Conservation (phyloP, 2,797 vertebrate species). For the Trachops cirrhosus region DNA sequence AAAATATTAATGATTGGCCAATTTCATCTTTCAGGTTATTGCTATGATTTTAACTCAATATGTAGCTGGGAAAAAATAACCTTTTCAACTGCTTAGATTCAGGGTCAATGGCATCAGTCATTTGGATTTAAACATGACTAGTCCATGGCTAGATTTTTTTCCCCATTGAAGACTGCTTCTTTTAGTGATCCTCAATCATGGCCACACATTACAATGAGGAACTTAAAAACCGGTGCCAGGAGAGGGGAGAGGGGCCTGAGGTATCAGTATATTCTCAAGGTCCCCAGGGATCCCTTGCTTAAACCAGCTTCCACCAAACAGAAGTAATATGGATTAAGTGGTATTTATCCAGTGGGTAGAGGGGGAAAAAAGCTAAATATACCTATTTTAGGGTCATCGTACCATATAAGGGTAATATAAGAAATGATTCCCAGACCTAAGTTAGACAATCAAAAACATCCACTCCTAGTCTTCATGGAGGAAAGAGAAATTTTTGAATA, state of each 20-base stretch:
- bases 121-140: background rate
- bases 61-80: background rate
- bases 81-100: background rate
- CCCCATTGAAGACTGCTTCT: background rate
- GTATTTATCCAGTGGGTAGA: background rate
- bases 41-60: background rate
- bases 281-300: background rate
- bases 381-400: background rate
- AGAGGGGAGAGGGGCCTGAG: background rate
- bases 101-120: background rate
- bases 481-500: background rate
- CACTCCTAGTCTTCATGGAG: background rate
- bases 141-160: background rate
- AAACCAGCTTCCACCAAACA: background rate
- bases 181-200: background rate
- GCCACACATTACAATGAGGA: background rate
- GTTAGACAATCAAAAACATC: background rate
- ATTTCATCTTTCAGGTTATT: slow-evolving; percentile 4
- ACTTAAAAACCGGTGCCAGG: background rate
- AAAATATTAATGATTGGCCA: background rate
- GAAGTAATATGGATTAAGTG: background rate
- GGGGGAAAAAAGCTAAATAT: background rate
- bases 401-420: background rate
- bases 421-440: background rate
- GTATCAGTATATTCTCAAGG: background rate